These are phyloP conservation scores for Gastrophysa polygoni DNA, from an alignment of 2,888 invertebrate species.

Conservation along the genomic window DNA sequence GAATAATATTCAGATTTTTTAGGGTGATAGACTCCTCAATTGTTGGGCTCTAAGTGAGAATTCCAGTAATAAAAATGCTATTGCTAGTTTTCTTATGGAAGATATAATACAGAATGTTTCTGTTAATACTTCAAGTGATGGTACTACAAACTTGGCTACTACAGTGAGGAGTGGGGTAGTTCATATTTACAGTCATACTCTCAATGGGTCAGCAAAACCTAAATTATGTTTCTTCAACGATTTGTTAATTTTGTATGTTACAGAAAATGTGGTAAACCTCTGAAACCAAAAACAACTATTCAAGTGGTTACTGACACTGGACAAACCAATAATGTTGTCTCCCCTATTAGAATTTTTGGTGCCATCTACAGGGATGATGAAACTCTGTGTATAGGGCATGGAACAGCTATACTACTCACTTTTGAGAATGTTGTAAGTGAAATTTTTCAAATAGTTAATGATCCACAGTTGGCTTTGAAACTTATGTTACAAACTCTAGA, in stretches of 20 bases:
- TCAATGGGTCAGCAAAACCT: conserved; percentile 69
- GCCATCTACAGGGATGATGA: conserved; percentile 56
- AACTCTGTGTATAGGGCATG: conserved; percentile 64
- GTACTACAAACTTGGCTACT: conserved; percentile 59
- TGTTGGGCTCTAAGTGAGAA: conserved; percentile 61
- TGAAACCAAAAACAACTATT: conserved; percentile 68
- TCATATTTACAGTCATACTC: conserved; percentile 76
- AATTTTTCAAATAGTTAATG: too few relatives aligned
- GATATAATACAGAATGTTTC: conserved; percentile 68
- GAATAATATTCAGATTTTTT: conserved; percentile 24
- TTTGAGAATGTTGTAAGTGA: conserved; percentile 66
- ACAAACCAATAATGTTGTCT: conserved; percentile 57
- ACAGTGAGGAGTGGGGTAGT: conserved; percentile 79
- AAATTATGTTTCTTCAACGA: not conserved
- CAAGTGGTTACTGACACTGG: conserved; percentile 65
- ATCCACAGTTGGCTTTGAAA: too few relatives aligned
- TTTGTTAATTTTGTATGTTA: conserved; percentile 34
- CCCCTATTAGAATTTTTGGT: conserved; percentile 63
- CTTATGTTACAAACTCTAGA: too few relatives aligned
- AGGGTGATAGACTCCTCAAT: conserved; percentile 58
- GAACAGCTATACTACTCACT: conserved; percentile 61
- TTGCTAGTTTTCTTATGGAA: conserved; percentile 70
- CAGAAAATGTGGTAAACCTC: conserved; percentile 63
- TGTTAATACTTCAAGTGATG: conserved; percentile 60
- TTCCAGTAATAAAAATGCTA: conserved; percentile 59